phyloP scores from a whole-genome alignment of 1,140 invertebrate species.

The Panulirus ornatus region DNA sequence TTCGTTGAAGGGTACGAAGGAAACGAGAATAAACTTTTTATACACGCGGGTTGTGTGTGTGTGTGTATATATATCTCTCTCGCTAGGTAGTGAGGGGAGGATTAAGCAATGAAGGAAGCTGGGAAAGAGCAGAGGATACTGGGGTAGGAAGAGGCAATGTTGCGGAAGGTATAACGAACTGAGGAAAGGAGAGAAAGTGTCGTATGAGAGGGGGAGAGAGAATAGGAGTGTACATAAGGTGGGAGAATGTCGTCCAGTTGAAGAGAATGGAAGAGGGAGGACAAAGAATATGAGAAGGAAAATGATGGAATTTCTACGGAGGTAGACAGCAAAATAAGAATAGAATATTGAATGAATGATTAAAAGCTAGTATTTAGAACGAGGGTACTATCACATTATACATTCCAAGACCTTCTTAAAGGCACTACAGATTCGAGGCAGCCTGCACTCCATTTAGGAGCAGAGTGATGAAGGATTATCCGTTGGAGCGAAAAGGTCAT shows the following conservation, averaged over 20 bases:
- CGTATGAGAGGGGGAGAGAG: neutral
- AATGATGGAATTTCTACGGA: neutral
- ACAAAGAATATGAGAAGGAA: neutral
- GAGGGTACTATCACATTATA: neutral
- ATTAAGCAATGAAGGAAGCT: too few relatives aligned
- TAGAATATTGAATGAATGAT: neutral
- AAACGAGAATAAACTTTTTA: too few relatives aligned
- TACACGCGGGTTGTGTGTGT: too few relatives aligned
- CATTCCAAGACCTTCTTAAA: neutral
- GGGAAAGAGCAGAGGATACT: neutral
- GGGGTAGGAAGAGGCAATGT: too few relatives aligned
- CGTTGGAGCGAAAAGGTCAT: neutral
- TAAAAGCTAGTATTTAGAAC: neutral
- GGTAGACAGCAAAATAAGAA: neutral
- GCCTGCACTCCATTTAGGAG: neutral
- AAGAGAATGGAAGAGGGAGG: neutral
- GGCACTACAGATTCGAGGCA: neutral
- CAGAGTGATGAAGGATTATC: neutral
- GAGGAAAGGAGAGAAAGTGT: neutral
- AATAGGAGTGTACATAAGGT: too few relatives aligned
- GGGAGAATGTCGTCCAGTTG: neutral
- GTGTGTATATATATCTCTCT: too few relatives aligned
- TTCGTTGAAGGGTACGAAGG: too few relatives aligned
- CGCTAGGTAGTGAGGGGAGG: too few relatives aligned
- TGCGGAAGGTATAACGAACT: neutral